A percentile compares a stretch with the other conserved stretches of the same genome.
Evolutionary conservation across 2,113 vertebrate genomes (phyloP).

Genomic region (Daphoenositta chrysoptera): DNA sequence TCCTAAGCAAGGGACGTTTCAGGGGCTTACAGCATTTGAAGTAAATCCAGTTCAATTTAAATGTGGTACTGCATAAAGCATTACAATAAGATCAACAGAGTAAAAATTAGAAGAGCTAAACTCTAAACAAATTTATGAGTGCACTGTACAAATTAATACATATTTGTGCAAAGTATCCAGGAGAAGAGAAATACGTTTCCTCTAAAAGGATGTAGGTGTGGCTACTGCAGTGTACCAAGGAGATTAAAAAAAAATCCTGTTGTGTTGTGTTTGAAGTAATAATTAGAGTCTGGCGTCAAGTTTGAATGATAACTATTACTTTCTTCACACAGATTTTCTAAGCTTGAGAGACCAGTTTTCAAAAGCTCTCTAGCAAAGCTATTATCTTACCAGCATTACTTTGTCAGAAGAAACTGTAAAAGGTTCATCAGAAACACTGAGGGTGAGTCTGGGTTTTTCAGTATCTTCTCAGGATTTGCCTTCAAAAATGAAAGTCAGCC

Average conservation of each 20-base stretch:
- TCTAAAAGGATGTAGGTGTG: constrained; percentile 32
- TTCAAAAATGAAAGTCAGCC: constrained; percentile 10
- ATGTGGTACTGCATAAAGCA: neutral
- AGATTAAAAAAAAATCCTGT: neutral
- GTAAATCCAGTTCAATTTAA: neutral
- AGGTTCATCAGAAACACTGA: neutral
- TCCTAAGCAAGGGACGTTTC: neutral
- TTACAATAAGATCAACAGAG: neutral
- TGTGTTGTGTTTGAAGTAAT: constrained; percentile 53
- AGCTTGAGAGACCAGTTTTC: constrained; percentile 65
- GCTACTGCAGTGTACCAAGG: neutral
- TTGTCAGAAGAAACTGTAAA: neutral
- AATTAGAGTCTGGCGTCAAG: constrained; percentile 64
- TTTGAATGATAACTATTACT: constrained; percentile 49
- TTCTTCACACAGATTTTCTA: constrained; percentile 41
- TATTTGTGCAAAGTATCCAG: neutral
- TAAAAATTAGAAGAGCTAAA: neutral
- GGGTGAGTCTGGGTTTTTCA: neutral
- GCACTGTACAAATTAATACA: neutral
- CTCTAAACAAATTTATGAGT: neutral
- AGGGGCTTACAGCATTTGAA: neutral
- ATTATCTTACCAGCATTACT: constrained; percentile 5
- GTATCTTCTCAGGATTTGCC: neutral
- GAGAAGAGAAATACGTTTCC: neutral
- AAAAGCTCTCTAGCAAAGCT: constrained; percentile 44